Conservation (phyloP, 2,113 vertebrate species). For the Neotoma lepida region DNA sequence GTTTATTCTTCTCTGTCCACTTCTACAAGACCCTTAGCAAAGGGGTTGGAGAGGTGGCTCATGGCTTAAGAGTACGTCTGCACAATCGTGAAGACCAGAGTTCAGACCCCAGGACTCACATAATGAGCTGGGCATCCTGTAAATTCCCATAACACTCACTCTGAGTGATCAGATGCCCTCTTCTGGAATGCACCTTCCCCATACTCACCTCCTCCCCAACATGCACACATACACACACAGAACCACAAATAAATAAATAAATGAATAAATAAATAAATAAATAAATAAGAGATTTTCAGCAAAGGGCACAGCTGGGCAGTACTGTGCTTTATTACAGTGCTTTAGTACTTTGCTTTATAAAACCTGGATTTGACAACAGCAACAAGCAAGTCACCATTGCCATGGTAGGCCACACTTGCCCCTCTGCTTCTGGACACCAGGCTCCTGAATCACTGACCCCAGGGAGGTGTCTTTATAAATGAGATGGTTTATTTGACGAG, state of each 20-base stretch:
- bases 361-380: background rate
- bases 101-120: background rate
- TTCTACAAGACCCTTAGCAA: background rate
- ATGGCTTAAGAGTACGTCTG: rapidly evolving
- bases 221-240: background rate
- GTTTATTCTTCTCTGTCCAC: background rate
- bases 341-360: too few relatives aligned
- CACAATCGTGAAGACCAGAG: background rate
- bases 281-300: background rate
- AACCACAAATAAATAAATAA: background rate
- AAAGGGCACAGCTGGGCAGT: background rate
- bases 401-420: background rate
- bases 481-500: background rate
- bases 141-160: background rate
- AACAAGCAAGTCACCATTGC: background rate
- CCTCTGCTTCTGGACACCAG: background rate
- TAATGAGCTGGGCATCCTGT: background rate
- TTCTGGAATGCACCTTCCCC: background rate
- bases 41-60: background rate
- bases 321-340: background rate
- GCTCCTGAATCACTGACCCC: background rate
- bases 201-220: background rate
- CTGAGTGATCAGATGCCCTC: background rate
- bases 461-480: too few relatives aligned
- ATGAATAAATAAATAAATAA: background rate